These are phyloP conservation scores for Megalopta genalis DNA, from an alignment of 1,140 invertebrate genomes.

Conservation along the genomic window DNA sequence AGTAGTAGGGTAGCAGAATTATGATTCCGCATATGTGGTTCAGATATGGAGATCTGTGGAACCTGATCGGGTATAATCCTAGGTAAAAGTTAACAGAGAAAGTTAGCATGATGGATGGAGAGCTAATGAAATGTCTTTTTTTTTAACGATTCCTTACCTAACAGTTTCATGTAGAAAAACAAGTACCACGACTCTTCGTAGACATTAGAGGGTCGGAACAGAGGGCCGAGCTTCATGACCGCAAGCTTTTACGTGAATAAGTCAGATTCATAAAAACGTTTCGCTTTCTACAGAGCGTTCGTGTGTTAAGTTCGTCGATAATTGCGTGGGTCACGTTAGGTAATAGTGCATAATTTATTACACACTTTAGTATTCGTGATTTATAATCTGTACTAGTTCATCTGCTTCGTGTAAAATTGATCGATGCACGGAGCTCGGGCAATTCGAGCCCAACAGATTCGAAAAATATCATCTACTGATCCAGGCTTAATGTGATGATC, in stretches of 20 bases:
- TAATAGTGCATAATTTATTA: constrained; percentile 30
- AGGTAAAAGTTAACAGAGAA: background rate
- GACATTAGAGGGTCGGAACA: constrained; percentile 18
- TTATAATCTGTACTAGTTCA: background rate
- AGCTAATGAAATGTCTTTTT: background rate
- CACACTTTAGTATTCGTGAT: background rate
- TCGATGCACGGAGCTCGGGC: no score
- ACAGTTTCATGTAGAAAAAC: background rate
- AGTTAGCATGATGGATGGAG: no score
- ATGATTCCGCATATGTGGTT: constrained; percentile 3
- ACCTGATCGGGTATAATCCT: constrained; percentile 35
- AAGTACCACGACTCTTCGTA: constrained; percentile 37
- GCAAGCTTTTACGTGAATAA: background rate
- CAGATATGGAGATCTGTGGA: background rate
- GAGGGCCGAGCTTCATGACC: background rate
- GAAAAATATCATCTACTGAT: no score
- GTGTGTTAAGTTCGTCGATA: constrained; percentile 16
- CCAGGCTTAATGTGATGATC: no score
- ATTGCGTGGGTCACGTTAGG: background rate
- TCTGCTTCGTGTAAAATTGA: no score
- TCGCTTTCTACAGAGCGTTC: background rate
- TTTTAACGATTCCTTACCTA: constrained; percentile 9
- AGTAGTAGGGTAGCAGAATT: background rate
- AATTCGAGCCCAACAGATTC: no score
- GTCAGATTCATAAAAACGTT: background rate